Conservation (phyloP, 2,113 vertebrate species). For the Aptenodytes forsteri region DNA sequence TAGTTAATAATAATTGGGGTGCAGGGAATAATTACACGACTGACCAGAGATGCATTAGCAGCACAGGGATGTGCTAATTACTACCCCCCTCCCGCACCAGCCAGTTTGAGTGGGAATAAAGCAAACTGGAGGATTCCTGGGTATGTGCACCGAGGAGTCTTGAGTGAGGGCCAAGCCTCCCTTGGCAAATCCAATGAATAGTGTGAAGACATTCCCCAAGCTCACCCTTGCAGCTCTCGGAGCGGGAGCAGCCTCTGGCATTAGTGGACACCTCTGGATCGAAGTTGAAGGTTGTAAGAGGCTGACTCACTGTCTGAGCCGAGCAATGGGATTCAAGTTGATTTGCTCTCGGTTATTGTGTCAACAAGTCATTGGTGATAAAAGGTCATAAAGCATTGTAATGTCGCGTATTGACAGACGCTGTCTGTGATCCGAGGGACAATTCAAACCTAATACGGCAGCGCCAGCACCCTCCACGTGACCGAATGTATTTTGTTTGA, state of each 20-base stretch:
- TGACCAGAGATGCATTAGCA: background rate
- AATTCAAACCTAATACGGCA: background rate
- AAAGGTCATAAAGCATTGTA: constrained; percentile 57
- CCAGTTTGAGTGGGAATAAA: background rate
- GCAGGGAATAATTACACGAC: background rate
- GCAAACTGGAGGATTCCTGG: background rate
- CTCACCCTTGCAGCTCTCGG: background rate
- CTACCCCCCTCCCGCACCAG: background rate
- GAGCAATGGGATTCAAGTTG: constrained; percentile 43
- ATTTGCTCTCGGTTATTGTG: constrained; percentile 41
- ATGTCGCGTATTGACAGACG: background rate
- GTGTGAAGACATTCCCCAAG: accelerated
- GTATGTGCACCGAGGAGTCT: background rate
- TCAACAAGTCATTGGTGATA: constrained; percentile 61
- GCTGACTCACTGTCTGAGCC: constrained; percentile 45
- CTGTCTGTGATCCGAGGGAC: background rate
- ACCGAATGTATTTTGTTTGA: background rate
- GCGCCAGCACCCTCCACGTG: background rate
- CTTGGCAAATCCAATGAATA: accelerated
- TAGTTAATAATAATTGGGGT: background rate
- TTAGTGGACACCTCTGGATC: background rate
- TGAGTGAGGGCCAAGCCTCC: background rate
- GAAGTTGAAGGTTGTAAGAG: constrained; percentile 3
- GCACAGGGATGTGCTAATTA: background rate
- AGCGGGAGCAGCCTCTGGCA: background rate